phyloP scores from a whole-genome alignment of 1,140 invertebrate species.

The Drosophila micromelanica region DNA sequence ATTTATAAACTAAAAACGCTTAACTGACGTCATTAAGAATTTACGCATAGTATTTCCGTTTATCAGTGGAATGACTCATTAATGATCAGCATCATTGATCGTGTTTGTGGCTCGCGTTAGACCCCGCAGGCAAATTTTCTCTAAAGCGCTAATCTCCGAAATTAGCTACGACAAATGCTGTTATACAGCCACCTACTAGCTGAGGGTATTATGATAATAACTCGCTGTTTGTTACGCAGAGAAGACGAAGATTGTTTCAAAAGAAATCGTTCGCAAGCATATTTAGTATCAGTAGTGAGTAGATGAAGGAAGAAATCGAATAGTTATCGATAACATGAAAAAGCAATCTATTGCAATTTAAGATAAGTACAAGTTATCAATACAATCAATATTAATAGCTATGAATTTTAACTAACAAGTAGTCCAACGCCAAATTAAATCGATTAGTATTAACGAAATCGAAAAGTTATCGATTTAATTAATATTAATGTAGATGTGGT shows the following conservation, averaged over 20 bases:
- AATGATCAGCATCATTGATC: constrained; percentile 15
- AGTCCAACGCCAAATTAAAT: too few relatives aligned
- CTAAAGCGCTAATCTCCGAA: constrained; percentile 35
- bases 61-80: constrained; percentile 21
- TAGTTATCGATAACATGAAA: too few relatives aligned
- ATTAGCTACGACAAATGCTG: constrained; percentile 52
- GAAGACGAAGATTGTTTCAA: too few relatives aligned
- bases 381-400: too few relatives aligned
- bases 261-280: too few relatives aligned
- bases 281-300: too few relatives aligned
- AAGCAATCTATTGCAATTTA: too few relatives aligned
- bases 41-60: constrained; percentile 36
- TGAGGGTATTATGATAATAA: not conserved
- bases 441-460: not conserved
- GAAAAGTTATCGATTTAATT: not conserved
- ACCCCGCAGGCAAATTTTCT: constrained; percentile 32
- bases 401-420: too few relatives aligned
- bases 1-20: constrained; percentile 6
- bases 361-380: too few relatives aligned
- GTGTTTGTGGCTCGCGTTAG: not conserved
- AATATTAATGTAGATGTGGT: too few relatives aligned
- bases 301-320: too few relatives aligned
- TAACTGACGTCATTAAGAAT: constrained; percentile 45
- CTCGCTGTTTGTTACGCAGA: constrained; percentile 1
- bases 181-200: constrained; percentile 24